phyloP scores from a whole-genome alignment of 2,113 vertebrate genomes.

The Dipodomys stephensi region DNA sequence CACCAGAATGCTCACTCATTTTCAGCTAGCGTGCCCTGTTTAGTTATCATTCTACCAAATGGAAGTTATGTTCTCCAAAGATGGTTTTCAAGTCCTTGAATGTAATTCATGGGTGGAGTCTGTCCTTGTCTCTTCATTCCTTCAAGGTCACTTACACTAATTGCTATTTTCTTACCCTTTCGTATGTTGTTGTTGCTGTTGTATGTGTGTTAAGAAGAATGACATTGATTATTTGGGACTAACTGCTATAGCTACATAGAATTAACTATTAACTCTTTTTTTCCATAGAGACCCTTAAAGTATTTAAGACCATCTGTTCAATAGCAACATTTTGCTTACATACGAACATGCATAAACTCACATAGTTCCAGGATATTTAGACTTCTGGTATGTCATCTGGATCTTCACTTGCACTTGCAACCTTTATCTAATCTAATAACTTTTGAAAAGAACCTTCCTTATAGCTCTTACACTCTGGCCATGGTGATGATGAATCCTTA shows the following conservation, averaged over 20 bases:
- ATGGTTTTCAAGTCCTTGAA: neutral
- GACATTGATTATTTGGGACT: neutral
- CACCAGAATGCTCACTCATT: neutral
- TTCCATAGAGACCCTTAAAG: neutral
- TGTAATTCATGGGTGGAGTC: neutral
- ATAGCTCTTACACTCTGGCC: neutral
- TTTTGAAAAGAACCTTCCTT: neutral
- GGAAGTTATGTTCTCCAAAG: conserved; percentile 32
- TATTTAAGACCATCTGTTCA: neutral
- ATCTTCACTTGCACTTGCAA: neutral
- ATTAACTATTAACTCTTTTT: neutral
- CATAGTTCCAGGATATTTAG: neutral
- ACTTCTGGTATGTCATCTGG: neutral
- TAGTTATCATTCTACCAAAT: conserved; percentile 41
- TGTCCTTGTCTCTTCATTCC: conserved; percentile 23
- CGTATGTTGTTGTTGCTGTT: neutral
- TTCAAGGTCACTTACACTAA: conserved; percentile 22
- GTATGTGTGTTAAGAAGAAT: too few relatives aligned
- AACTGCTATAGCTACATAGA: neutral
- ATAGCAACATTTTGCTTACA: neutral
- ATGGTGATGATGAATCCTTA: too few relatives aligned
- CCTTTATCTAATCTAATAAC: neutral
- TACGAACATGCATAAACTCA: neutral
- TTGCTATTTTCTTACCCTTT: neutral
- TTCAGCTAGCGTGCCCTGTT: conserved; percentile 54